phyloP scores from a whole-genome alignment of 2,797 vertebrate species.

The Scolopax bukidnonensis region DNA sequence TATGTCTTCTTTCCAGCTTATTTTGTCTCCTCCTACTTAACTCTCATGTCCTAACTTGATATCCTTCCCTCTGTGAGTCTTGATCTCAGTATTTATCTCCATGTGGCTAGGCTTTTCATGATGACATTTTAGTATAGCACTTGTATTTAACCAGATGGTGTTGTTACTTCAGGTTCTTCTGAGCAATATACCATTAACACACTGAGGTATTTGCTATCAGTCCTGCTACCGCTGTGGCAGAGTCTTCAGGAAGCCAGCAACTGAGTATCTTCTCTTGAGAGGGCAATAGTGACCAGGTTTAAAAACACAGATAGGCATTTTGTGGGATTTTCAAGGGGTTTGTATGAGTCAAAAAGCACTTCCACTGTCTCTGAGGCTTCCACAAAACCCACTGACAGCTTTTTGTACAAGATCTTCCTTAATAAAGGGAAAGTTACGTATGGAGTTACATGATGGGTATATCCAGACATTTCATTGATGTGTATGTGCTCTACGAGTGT shows the following conservation, averaged over 20 bases:
- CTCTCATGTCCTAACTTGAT: not conserved
- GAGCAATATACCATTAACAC: not conserved
- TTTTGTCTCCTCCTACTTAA: not conserved
- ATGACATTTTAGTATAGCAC: not conserved
- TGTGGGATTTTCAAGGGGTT: not conserved
- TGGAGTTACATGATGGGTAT: rapidly evolving
- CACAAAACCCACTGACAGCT: not conserved
- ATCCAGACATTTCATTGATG: not conserved
- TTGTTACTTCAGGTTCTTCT: not conserved
- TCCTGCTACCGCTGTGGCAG: not conserved
- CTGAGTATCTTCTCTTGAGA: not conserved
- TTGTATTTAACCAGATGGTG: not conserved
- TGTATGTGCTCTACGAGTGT: rapidly evolving
- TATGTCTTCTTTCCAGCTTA: not conserved
- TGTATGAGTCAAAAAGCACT: not conserved
- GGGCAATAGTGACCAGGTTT: not conserved
- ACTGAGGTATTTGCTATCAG: not conserved
- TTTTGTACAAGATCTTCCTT: not conserved
- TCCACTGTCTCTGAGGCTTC: not conserved
- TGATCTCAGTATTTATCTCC: not conserved
- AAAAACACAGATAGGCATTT: not conserved
- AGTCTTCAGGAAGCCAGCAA: not conserved
- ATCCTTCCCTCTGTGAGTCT: not conserved
- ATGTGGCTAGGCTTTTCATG: not conserved
- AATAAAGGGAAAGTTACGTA: rapidly evolving